Conservation (phyloP, 1,140 invertebrate species). For the Anagrus nilaparvatae region DNA sequence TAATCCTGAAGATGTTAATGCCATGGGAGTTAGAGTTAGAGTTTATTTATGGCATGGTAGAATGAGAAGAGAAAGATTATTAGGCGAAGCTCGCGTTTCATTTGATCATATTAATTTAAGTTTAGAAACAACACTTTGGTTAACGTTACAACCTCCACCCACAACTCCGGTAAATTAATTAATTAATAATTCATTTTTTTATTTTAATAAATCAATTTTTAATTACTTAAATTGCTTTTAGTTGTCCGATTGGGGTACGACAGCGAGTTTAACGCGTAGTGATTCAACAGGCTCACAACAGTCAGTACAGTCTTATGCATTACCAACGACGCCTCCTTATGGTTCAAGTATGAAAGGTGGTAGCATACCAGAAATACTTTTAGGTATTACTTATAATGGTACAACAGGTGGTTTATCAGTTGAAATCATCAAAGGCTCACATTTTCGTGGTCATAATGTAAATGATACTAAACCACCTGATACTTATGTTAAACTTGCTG, state of each 20-base stretch:
- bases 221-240: background rate
- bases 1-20: conserved; percentile 86
- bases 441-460: conserved; percentile 65
- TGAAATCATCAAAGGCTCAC: conserved; percentile 89
- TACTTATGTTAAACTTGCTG: conserved; percentile 84
- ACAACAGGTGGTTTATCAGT: conserved; percentile 84
- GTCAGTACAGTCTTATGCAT: conserved; percentile 54
- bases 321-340: conserved; percentile 35
- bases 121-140: conserved; percentile 79
- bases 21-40: conserved; percentile 80
- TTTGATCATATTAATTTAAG: conserved; percentile 83
- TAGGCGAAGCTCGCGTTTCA: conserved; percentile 81
- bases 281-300: conserved; percentile 88
- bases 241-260: conserved; percentile 33
- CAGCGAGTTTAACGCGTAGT: conserved; percentile 68
- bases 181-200: background rate
- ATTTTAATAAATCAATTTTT: background rate
- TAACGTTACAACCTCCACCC: conserved; percentile 73
- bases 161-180: conserved; percentile 60
- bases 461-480: conserved; percentile 64
- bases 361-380: conserved; percentile 72
- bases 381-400: conserved; percentile 85
- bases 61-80: conserved; percentile 78
- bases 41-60: conserved; percentile 65
- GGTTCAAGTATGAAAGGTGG: conserved; percentile 67